A percentile compares a stretch with the other conserved stretches of the same genome.
These are phyloP conservation scores for Aplochiton taeniatus DNA, from an alignment of 2,797 vertebrate species.

Conservation along the genomic window DNA sequence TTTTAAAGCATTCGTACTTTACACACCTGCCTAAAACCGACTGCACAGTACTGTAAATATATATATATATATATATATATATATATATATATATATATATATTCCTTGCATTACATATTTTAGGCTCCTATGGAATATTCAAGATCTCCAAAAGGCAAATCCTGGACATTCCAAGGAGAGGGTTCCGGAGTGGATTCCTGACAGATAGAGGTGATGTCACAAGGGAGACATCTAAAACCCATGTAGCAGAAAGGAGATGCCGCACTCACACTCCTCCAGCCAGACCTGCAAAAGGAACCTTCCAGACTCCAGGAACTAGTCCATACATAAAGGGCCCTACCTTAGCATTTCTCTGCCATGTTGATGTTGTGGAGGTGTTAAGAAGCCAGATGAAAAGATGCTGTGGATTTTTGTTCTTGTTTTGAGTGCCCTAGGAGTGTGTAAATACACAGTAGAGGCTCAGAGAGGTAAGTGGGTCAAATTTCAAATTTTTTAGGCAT, in stretches of 20 bases:
- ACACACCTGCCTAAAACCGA: too few relatives aligned
- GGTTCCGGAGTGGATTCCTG: slow-evolving; percentile 19
- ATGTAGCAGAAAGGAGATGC: slow-evolving; percentile 27
- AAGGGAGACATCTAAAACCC: slow-evolving; percentile 45
- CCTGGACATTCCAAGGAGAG: slow-evolving; percentile 1
- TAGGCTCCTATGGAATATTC: too few relatives aligned
- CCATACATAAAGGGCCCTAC: neutral
- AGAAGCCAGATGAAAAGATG: slow-evolving; percentile 50
- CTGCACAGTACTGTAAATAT: too few relatives aligned
- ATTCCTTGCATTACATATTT: too few relatives aligned
- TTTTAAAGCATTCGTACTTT: too few relatives aligned
- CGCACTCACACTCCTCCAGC: slow-evolving; percentile 17
- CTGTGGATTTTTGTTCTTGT: slow-evolving; percentile 59
- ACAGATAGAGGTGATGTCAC: slow-evolving; percentile 30
- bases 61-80: too few relatives aligned
- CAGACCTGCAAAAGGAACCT: slow-evolving; percentile 4
- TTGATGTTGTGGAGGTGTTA: neutral
- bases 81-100: too few relatives aligned
- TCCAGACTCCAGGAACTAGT: neutral
- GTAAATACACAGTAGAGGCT: slow-evolving; percentile 46
- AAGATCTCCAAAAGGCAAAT: too few relatives aligned
- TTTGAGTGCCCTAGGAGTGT: slow-evolving; percentile 51
- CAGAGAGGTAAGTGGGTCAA: slow-evolving; percentile 71
- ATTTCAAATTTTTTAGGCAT: neutral
- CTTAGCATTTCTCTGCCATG: too few relatives aligned